A percentile compares a stretch with the other conserved stretches of the same genome.
Evolutionary conservation across 2,797 vertebrate genomes (phyloP).

Genomic region (Furcifer pardalis): DNA sequence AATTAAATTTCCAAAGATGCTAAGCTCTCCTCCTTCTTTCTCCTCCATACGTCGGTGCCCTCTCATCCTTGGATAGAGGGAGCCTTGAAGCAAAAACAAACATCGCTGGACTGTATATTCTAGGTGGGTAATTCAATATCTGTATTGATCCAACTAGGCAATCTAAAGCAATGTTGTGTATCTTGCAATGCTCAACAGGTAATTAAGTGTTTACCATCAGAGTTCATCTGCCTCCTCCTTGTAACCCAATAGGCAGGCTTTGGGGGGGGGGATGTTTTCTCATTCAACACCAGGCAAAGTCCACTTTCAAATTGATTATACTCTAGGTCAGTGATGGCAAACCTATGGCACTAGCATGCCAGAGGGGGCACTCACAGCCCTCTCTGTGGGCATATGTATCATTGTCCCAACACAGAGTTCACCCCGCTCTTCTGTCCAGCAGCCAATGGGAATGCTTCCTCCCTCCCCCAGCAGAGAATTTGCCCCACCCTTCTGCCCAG

Average conservation of each 20-base stretch:
- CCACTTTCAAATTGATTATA: neutral
- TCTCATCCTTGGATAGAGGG: neutral
- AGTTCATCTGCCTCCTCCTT: slow-evolving; percentile 9
- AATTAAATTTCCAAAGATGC: slow-evolving; percentile 33
- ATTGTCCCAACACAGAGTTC: too few species aligned
- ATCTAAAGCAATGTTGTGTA: neutral
- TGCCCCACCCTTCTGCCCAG: too few species aligned
- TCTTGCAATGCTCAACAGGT: slow-evolving; percentile 4
- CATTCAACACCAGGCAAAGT: neutral
- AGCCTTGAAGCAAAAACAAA: slow-evolving; percentile 3
- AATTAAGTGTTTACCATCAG: slow-evolving; percentile 28
- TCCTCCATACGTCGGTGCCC: neutral
- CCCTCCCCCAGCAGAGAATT: too few species aligned
- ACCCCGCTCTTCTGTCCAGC: too few species aligned
- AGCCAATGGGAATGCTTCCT: too few species aligned
- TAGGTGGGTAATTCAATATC: slow-evolving; percentile 29
- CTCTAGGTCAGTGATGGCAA: too few species aligned
- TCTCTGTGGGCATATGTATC: too few species aligned
- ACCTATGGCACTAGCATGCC: too few species aligned
- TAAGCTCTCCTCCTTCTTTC: neutral
- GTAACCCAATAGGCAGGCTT: neutral
- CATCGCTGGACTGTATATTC: neutral
- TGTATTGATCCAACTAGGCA: slow-evolving; percentile 28
- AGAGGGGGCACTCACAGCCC: too few species aligned
- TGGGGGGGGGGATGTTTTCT: slow-evolving; percentile 11